These are phyloP conservation scores for Lerema accius DNA, from an alignment of 1,140 invertebrate genomes.

Conservation along the genomic window DNA sequence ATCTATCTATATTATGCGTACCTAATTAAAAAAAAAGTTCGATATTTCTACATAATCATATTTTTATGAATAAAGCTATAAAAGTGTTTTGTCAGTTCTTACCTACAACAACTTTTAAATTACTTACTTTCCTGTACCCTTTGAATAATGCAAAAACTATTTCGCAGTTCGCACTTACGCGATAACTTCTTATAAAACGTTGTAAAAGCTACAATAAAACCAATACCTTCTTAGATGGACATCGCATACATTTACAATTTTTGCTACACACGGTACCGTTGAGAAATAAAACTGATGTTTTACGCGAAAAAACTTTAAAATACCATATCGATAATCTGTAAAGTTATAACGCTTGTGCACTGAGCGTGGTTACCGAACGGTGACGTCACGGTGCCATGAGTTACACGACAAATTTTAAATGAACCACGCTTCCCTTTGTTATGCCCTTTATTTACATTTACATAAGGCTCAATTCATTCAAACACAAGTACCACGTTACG, in stretches of 20 bases:
- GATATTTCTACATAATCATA: no score
- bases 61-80: no score
- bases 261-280: conserved; percentile 24
- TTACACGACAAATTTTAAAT: conserved; percentile 44
- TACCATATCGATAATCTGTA: conserved; percentile 68
- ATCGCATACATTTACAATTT: conserved; percentile 19
- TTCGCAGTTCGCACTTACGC: not conserved
- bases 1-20: no score
- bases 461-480: conserved; percentile 37
- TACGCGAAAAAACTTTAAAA: conserved; percentile 51
- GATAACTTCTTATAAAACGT: conserved; percentile 1
- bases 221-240: conserved; percentile 8
- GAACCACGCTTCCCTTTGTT: conserved; percentile 42
- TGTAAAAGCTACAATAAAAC: conserved; percentile 9
- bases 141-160: no score
- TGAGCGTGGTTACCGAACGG: conserved; percentile 69
- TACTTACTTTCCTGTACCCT: no score
- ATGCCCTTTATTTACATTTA: conserved; percentile 30
- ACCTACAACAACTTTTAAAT: no score
- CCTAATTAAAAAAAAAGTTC: no score
- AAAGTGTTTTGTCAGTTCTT: no score
- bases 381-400: conserved; percentile 74
- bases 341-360: conserved; percentile 67
- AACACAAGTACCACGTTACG: conserved; percentile 34
- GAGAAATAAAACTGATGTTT: conserved; percentile 38